phyloP scores from a whole-genome alignment of 2,888 invertebrate species.

The Dynastes tityus region DNA sequence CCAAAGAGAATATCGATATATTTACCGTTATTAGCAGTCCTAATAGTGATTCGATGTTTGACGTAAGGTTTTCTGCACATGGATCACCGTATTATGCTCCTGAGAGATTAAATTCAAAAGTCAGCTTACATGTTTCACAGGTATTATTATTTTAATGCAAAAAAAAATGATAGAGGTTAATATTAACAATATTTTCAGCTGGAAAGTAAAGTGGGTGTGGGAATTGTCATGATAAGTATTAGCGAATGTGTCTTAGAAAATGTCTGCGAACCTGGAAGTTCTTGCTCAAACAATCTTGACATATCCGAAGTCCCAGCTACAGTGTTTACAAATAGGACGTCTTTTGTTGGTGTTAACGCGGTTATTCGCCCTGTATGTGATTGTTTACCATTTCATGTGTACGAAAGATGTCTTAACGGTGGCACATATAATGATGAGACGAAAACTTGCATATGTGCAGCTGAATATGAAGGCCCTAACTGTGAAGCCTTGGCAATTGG shows the following conservation, averaged over 20 bases:
- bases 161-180: background rate
- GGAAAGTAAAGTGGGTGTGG: conserved; percentile 80
- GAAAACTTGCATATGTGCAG: conserved; percentile 84
- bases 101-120: conserved; percentile 89
- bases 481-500: conserved; percentile 93
- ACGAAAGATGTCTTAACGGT: conserved; percentile 57
- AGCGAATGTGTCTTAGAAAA: conserved; percentile 90
- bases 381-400: conserved; percentile 65
- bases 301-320: conserved; percentile 82
- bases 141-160: conserved; percentile 64
- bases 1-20: conserved; percentile 89
- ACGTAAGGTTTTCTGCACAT: conserved; percentile 93
- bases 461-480: conserved; percentile 85
- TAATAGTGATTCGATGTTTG: conserved; percentile 78
- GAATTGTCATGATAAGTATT: conserved; percentile 91
- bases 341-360: conserved; percentile 94
- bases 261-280: conserved; percentile 78
- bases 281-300: conserved; percentile 86
- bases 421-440: conserved; percentile 69
- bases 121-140: conserved; percentile 81
- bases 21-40: conserved; percentile 89
- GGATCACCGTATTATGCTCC: conserved; percentile 94
- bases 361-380: conserved; percentile 86
- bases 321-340: conserved; percentile 94
- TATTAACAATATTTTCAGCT: conserved; percentile 69